Evolutionary conservation across 1,140 invertebrate species (phyloP), one percentile per base, ranked within the genome.

Genomic region (Hestina assimilis): DNA sequence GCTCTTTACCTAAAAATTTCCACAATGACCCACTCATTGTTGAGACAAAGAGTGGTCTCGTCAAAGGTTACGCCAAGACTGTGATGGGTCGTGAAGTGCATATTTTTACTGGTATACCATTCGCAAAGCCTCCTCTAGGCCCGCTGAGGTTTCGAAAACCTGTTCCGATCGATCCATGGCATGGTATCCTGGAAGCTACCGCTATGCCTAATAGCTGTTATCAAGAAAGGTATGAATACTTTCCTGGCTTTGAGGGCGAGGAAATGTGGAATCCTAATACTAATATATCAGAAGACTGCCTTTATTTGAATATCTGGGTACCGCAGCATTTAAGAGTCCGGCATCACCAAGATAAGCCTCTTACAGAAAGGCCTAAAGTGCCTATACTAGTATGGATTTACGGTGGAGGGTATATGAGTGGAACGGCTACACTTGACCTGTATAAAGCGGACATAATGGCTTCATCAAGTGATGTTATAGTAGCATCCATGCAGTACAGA

Each of bases 191-290:
- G 8, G 94, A 96, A 77, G 95, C 95, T 14, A 96, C 92, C 0
- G 90, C 90, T 12, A 85, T 95, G 75, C 94, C 95, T 17, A 95
- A 96, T 75, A 95, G 94, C 57, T 97, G 96, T 87, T 94, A 93
- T 67, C 95, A 96, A 81, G 95, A 96, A 78, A 91, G 93, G 50
- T 96, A 96, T 78, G 95, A 96, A 75, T 96, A 95, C 73, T 97
- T 96, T 65, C 94, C 94, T 0, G 95, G 95, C 0, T 96, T 97
- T 82, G 92, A 94, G 52, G 95, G 96, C n/a, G 95, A 96, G 68
- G 95, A 96, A 73, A 98, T 97, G 95, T 98, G 96, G 97, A 98
- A 97, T 85, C 95, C 96, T 0, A 97, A 97, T 67, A 97, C 96
- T 0, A 95, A 96, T 75, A 93, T 97, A 53, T 96, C 95, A 7